Base-by-base conservation (phyloP, 92 coral and sea anemone species). In the Porites evermanni region DNA sequence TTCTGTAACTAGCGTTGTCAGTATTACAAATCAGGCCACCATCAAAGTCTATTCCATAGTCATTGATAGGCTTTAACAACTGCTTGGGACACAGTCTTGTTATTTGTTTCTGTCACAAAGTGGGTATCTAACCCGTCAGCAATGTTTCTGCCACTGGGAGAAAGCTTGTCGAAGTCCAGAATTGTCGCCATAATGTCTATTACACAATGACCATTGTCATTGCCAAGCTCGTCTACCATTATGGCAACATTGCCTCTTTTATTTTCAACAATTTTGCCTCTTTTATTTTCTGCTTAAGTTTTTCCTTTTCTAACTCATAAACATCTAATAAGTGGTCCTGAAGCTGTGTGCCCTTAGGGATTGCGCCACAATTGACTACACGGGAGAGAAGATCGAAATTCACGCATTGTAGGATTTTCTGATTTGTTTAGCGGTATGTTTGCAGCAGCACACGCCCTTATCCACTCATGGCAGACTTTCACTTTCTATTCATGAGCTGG, bases 1-100 rank as follows among this genome's bases (percentile, higher is more conserved):
- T 93, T 91, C 87, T 90, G 87, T 90, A 90, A 7, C 86, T 86
- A 53, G 86, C 95, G 64, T 90, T 93, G 80, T 93, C 95, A 23
- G 92, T 88, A 90, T 79, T 91, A 51, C 88, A 88, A 64, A 88
- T 73, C 47, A 69, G 87, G 18, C 78, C 89, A 68, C 73, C 38
- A 77, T 91, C 94, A 91, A 77, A 88, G 83, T 60, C 85, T 38
- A 91, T 88, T 54, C 53, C 81, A 80, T 87, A 92, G 20, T 92
- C 95, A 80, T 70, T 17, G 54, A 89, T 90, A 78, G 85, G 77
- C 75, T 77, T 77, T 85, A 6, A 89, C 87, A 64, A 88, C 81
- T 77, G 91, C 91, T 61, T 87, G 32, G 32, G 32, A 29, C 32
- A 29, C 32, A 29, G 32, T 29, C 32, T 29, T 29, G 32, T 29